Conservation (phyloP, 2,113 vertebrate genomes). For the Cottus gobio region DNA sequence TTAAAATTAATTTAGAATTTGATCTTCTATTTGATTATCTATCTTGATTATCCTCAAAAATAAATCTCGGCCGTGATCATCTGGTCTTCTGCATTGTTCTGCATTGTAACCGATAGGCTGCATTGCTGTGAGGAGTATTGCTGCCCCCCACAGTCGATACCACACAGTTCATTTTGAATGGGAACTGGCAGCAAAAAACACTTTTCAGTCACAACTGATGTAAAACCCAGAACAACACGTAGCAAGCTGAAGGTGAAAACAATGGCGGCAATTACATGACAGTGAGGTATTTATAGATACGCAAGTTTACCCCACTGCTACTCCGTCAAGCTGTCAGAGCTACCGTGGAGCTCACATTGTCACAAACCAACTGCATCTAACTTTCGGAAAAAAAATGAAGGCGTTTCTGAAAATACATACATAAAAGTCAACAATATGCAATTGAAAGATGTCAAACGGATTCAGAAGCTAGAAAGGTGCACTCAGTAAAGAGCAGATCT, state of each 20-base stretch:
- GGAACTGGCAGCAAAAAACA: not conserved
- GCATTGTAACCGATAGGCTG: not conserved
- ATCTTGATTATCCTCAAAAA: no score
- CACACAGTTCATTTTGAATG: not conserved
- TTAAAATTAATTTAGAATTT: not conserved
- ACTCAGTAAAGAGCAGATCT: not conserved
- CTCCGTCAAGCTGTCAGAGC: not conserved
- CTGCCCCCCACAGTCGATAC: constrained; percentile 24
- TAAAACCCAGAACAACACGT: not conserved
- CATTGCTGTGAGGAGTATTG: constrained; percentile 1
- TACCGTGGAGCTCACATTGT: not conserved
- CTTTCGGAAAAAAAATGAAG: not conserved
- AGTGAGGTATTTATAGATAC: not conserved
- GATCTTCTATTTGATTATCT: not conserved
- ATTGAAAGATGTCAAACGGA: not conserved
- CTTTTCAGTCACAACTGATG: not conserved
- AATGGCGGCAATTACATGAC: not conserved
- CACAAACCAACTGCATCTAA: not conserved
- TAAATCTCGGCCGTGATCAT: not conserved
- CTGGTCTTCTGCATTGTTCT: not conserved
- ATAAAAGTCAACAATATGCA: not conserved
- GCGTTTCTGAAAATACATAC: not conserved
- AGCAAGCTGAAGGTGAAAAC: not conserved
- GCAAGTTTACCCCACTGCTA: not conserved
- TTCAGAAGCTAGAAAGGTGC: not conserved